phyloP scores from a whole-genome alignment of 2,113 vertebrate species.

The Ophiodon elongatus region DNA sequence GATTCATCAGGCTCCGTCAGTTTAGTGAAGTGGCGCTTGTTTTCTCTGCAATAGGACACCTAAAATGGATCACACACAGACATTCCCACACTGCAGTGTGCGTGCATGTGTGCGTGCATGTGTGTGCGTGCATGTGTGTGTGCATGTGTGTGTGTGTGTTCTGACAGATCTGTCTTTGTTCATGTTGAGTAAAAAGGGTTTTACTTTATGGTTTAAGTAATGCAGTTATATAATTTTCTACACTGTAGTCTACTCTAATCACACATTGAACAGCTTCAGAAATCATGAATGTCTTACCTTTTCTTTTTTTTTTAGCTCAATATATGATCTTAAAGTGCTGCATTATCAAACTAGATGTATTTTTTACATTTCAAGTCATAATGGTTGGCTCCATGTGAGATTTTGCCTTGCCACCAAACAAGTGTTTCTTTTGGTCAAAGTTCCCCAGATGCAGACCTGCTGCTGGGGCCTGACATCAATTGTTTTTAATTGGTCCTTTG shows the following conservation, averaged over 20 bases:
- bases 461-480: slow-evolving; percentile 18
- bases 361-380: slow-evolving; percentile 5
- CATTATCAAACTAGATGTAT: not conserved
- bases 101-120: not conserved
- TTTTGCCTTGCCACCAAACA: not conserved
- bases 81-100: slow-evolving; percentile 1
- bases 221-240: slow-evolving; percentile 12
- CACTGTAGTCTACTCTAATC: slow-evolving; percentile 1
- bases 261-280: not conserved
- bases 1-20: slow-evolving; percentile 65
- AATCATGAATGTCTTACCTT: slow-evolving; percentile 5
- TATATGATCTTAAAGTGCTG: not conserved
- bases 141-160: slow-evolving; percentile 22
- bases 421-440: slow-evolving; percentile 34
- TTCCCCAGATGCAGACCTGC: slow-evolving; percentile 17
- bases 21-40: slow-evolving; percentile 41
- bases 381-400: not conserved
- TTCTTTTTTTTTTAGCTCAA: not conserved
- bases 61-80: slow-evolving; percentile 13
- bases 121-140: slow-evolving; percentile 8
- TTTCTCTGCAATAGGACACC: slow-evolving; percentile 38
- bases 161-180: slow-evolving; percentile 47
- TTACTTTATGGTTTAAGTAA: slow-evolving; percentile 6
- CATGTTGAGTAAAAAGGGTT: slow-evolving; percentile 40
- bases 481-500: slow-evolving; percentile 51